These are phyloP conservation scores for Lamprotornis superbus DNA, from an alignment of 2,113 vertebrate genomes.

Conservation along the genomic window DNA sequence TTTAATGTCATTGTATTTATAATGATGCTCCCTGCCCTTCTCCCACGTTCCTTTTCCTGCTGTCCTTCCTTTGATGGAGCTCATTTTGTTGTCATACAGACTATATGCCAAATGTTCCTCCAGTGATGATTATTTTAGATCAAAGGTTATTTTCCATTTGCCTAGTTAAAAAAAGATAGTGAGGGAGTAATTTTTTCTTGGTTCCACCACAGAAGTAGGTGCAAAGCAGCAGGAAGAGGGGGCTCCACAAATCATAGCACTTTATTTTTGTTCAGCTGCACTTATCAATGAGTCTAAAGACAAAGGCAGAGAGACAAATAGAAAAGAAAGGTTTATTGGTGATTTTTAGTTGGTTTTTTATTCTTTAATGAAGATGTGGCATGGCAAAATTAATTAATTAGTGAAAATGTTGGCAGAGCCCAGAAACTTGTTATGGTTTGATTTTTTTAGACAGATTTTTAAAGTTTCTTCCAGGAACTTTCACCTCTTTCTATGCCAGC, in stretches of 20 bases:
- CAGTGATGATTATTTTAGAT: background rate
- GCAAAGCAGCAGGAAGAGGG: background rate
- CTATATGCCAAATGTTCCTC: background rate
- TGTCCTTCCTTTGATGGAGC: slow-evolving; percentile 19
- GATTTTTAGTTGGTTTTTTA: background rate
- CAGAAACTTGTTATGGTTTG: background rate
- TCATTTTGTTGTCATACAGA: background rate
- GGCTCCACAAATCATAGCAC: background rate
- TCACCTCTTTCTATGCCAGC: background rate
- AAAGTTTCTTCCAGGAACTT: background rate
- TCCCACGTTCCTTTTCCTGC: background rate
- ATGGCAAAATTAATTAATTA: background rate
- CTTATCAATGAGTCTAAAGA: background rate
- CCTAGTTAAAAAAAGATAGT: background rate
- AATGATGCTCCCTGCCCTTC: background rate
- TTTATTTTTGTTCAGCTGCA: background rate
- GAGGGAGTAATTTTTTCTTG: background rate
- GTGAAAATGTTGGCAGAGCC: background rate
- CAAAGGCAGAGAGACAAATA: background rate
- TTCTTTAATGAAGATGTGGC: background rate
- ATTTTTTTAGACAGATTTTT: background rate
- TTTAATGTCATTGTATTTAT: background rate
- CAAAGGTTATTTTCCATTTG: background rate
- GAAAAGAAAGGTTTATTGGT: background rate
- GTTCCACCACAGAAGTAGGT: background rate